phyloP scores from a whole-genome alignment of 2,113 vertebrate species.

The Cinclus cinclus region DNA sequence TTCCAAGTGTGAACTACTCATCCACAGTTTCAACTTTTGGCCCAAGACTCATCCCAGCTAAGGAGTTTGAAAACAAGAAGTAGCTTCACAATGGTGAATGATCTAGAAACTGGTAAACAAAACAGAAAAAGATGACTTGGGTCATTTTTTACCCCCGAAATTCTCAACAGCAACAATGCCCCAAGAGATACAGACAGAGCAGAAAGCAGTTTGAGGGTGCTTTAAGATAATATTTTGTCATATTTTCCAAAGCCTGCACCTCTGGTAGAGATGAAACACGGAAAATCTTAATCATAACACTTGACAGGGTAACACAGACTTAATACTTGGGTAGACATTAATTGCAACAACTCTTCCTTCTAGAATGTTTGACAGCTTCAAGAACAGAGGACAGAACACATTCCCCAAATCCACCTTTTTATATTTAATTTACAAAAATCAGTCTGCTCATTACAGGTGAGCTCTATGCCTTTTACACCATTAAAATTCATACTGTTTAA shows the following conservation, averaged over 20 bases:
- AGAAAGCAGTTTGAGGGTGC: neutral
- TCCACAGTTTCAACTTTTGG: neutral
- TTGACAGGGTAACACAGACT: neutral
- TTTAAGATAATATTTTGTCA: neutral
- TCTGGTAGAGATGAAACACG: neutral
- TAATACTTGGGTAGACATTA: neutral
- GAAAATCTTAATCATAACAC: neutral
- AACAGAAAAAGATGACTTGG: rapidly evolving
- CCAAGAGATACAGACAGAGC: neutral
- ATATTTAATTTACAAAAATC: neutral
- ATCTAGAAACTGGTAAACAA: neutral
- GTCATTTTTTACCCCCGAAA: neutral
- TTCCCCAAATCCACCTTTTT: neutral
- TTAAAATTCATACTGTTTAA: neutral
- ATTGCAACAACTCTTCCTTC: neutral
- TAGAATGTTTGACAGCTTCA: neutral
- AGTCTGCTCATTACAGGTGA: neutral
- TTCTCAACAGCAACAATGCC: neutral
- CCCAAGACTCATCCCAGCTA: neutral
- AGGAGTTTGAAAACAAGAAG: neutral
- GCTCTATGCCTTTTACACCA: neutral
- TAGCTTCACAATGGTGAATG: neutral
- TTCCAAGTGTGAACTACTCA: neutral
- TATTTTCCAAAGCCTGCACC: neutral
- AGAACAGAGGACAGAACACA: neutral